Percentiles rank a stretch among this genome's conserved stretches.
phyloP scores from a whole-genome alignment of 2,113 vertebrate genomes.

The Silurus asotus region DNA sequence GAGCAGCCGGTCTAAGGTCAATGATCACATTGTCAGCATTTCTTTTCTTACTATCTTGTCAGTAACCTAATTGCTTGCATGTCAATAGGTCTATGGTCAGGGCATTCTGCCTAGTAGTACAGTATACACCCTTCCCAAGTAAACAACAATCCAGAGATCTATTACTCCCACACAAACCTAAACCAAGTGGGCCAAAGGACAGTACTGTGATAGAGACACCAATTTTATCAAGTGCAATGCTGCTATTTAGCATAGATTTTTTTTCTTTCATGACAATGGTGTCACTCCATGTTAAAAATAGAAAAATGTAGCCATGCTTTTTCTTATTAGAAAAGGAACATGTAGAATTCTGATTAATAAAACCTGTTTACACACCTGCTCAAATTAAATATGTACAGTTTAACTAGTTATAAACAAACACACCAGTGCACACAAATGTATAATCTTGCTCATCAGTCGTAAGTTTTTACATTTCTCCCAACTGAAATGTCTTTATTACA shows the following conservation, averaged over 20 bases:
- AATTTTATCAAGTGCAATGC: not conserved
- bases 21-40: not conserved
- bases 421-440: not conserved
- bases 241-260: slow-evolving; percentile 3
- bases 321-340: not conserved
- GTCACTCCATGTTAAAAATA: not conserved
- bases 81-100: not conserved
- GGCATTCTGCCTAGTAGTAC: not conserved
- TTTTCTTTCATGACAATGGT: not conserved
- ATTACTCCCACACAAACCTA: not conserved
- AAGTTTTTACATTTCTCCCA: not conserved
- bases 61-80: not conserved
- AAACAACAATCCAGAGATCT: not conserved
- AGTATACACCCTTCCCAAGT: not conserved
- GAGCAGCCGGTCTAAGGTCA: not conserved
- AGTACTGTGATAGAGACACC: not conserved
- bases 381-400: not conserved
- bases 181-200: not conserved
- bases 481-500: not conserved
- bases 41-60: not conserved
- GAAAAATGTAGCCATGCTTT: not conserved
- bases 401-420: slow-evolving; percentile 1
- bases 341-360: not conserved
- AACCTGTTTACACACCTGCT: slow-evolving; percentile 2
- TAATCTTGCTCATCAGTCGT: not conserved